These are phyloP conservation scores for Heliocidaris tuberculata DNA, from an alignment of 35 echinoderm and acorn worm species.

Conservation along the genomic window DNA sequence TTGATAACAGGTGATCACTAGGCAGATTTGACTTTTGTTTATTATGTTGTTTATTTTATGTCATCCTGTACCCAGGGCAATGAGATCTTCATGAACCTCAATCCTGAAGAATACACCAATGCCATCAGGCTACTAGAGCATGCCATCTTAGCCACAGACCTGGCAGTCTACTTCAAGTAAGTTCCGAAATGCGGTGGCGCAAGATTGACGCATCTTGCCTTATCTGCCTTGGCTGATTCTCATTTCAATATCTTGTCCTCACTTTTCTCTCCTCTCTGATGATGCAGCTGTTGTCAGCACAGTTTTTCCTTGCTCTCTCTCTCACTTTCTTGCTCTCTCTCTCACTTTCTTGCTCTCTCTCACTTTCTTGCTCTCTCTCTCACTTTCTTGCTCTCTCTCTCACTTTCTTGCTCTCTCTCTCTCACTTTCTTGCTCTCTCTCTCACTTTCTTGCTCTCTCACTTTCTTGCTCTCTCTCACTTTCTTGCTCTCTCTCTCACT, in stretches of 20 bases:
- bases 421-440: not conserved
- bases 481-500: not conserved
- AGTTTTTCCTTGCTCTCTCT: not conserved
- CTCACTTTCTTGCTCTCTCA: too few species aligned
- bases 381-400: too few species aligned
- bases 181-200: not conserved
- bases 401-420: too few species aligned
- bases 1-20: too few species aligned
- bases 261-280: not conserved
- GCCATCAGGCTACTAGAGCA: constrained; percentile 87
- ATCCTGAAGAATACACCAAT: constrained; percentile 84
- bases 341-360: too few species aligned
- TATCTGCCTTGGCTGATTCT: not conserved
- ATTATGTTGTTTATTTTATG: not conserved
- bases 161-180: constrained; percentile 98
- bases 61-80: constrained; percentile 71
- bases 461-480: too few species aligned
- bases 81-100: constrained; percentile 94
- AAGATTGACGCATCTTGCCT: not conserved
- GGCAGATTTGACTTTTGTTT: too few species aligned
- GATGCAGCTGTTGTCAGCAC: too few species aligned
- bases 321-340: not conserved
- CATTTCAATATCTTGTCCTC: not conserved
- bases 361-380: not conserved
- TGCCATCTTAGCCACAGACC: constrained; percentile 89